Base-by-base conservation (phyloP, 2,888 invertebrate genomes). In the Halictus ligatus region DNA sequence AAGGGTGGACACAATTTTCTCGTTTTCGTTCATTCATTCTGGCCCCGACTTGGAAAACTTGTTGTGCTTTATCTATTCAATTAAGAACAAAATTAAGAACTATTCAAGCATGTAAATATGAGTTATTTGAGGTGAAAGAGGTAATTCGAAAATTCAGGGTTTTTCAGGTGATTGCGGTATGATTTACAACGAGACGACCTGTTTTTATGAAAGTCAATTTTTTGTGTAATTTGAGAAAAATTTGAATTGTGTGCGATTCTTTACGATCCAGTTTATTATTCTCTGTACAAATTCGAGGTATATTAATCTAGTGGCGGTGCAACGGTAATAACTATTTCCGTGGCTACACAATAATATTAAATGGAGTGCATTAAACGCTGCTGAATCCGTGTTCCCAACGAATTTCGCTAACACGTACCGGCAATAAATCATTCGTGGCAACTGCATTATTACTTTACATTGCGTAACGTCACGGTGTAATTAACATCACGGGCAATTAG, bases 331-430 rank as follows among this genome's bases (percentile, higher is more conserved):
- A 73, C 35, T 67, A 18, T 35, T 15, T 25, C 35, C 25, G 12
- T 75, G 78, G 40, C 35, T 29, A 69, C 50, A 40, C 75, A 43
- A 46, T 69, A 75, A 75, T 46, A 74, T 80, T 64, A 81, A 83
- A 71, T 71, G 29, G 21, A n/a, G 25, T 25, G 29, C 46, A 67
- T 76, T 82, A 67, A 25, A 58, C n/a, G 29, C 35, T 2, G 15
- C 13, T 35, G 54, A 74, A 69, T 54, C 72, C 64, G 25, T 25
- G 54, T 83, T 60, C 71, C 71, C 50, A 67, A 75, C 82, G 73
- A 82, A 83, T 83, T 83, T 76, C 83, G 73, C 76, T 73, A 82
- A 76, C 60, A 82, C 83, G 60, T 75, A 76, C 76, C 64, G 72
- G 35, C 72, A 46, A 73, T 83, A 64, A 83, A 81, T 83, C 76